Evolutionary conservation across 2,113 vertebrate species (phyloP), one percentile per base, ranked within the genome.

Genomic region (Physeter macrocephalus): DNA sequence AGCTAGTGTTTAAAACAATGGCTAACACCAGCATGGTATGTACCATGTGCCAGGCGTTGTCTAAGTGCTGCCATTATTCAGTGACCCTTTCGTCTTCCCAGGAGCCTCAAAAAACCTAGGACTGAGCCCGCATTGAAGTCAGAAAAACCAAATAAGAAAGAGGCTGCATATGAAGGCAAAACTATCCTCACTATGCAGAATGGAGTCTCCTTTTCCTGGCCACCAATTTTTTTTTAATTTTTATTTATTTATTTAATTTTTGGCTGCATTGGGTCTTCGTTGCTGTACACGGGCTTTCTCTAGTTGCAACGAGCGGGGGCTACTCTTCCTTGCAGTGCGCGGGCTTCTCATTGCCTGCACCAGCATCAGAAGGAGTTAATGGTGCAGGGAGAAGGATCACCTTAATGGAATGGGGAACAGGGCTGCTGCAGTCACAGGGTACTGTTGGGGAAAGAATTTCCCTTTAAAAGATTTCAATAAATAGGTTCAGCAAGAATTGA

Each of bases 11-110:
- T 34, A 54, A 88, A 94, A 49, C 36, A 21, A 14, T 21, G 36
- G 78, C 36, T 49, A 39, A 29, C 8, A 4, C 20, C 64, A 25
- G 27, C 54, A 21, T 15, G n/a, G 12, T 8, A 7, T 64, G 1
- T 29, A 0, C n/a, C 25, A 1, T 0, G 1, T 9, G n/a, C 49
- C 84, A 52, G 81, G 15, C 49, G 18, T 3, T 12, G 41, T 49
- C 46, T 43, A 8, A 23, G 29, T 25, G 34, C 74, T 34, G 1
- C 52, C 52, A 5, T 20, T 29, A 13, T 52, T 81, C 52, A n/a
- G 34, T 0, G 4, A 8, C 66, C 85, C 43, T 78, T 34, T 64
- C 27, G 54, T 34, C 78, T 41, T 64, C 54, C 78, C 8, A 46
- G 62, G 62, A 57, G 17, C 84, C 15, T 54, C 29, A 15, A 6